Evolutionary conservation across 1,140 invertebrate genomes (phyloP).

Genomic region (Solenopsis invicta): DNA sequence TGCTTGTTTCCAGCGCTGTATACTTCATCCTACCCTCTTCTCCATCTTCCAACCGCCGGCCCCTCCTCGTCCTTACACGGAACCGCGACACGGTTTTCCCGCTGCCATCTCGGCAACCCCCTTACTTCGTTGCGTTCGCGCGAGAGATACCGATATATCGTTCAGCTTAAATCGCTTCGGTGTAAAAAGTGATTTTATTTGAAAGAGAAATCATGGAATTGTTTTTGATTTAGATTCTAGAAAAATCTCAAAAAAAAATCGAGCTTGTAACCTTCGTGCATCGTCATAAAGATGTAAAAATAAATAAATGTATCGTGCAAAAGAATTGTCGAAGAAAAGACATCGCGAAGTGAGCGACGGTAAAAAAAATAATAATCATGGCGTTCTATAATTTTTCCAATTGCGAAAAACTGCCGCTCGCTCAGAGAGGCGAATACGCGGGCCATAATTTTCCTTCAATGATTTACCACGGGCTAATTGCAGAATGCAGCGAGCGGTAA

Average conservation of each 20-base stretch:
- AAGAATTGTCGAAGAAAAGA: background rate
- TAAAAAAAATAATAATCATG: background rate
- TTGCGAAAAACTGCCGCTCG: conserved; percentile 59
- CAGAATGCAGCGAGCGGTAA: conserved; percentile 87
- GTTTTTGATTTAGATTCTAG: background rate
- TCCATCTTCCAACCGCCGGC: conserved; percentile 55
- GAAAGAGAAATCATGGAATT: background rate
- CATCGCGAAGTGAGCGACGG: background rate
- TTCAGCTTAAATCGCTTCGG: conserved; percentile 19
- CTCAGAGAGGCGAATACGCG: conserved; percentile 21
- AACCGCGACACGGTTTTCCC: conserved; percentile 50
- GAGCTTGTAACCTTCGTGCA: background rate
- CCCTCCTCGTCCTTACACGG: background rate
- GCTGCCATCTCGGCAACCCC: conserved; percentile 3
- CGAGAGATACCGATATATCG: conserved; percentile 36
- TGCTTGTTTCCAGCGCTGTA: conserved; percentile 85
- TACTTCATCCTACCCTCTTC: conserved; percentile 70
- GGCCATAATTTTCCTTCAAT: conserved; percentile 87
- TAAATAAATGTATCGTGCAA: background rate
- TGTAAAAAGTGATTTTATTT: conserved; percentile 7
- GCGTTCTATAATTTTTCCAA: conserved; percentile 54
- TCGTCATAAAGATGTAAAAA: background rate
- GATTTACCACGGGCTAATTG: conserved; percentile 87
- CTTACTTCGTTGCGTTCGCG: conserved; percentile 31
- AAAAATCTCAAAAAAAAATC: background rate